Conservation (phyloP, 2,113 vertebrate genomes). For the Etia nguti region DNA sequence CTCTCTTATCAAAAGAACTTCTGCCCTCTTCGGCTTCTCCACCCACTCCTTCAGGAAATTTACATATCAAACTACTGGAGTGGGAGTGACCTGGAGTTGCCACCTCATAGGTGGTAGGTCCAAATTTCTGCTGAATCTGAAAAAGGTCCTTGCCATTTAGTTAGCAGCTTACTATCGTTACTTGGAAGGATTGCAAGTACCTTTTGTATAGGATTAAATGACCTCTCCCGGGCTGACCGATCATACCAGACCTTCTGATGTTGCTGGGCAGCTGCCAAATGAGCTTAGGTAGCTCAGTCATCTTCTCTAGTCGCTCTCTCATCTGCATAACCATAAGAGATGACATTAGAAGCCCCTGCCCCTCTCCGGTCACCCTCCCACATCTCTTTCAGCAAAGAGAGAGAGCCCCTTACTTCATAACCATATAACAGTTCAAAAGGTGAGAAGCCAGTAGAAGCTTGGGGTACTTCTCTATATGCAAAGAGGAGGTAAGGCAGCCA, state of each 20-base stretch:
- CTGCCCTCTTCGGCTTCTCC: not conserved
- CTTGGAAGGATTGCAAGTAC: not conserved
- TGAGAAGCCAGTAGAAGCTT: slow-evolving; percentile 4
- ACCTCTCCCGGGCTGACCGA: not conserved
- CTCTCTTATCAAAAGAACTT: not conserved
- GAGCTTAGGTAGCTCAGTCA: not conserved
- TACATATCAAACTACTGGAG: not conserved
- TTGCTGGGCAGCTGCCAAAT: not conserved
- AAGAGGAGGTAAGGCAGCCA: not conserved
- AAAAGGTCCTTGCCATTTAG: not conserved
- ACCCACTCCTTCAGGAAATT: not conserved
- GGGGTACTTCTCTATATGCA: not conserved
- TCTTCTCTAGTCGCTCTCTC: not conserved
- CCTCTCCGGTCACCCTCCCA: not conserved
- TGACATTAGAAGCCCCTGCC: not conserved
- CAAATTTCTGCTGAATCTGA: not conserved
- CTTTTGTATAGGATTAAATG: not conserved
- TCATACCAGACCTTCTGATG: not conserved
- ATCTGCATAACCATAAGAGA: not conserved
- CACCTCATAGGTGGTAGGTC: not conserved
- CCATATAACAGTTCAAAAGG: not conserved
- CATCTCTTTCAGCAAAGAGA: not conserved
- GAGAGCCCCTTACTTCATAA: not conserved
- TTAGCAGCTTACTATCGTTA: not conserved
- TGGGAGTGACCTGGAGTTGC: rapidly evolving